Percentiles rank a stretch among this genome's conserved stretches.
Conservation (phyloP, 2,797 vertebrate genomes). For the Sebastes taczanowskii region DNA sequence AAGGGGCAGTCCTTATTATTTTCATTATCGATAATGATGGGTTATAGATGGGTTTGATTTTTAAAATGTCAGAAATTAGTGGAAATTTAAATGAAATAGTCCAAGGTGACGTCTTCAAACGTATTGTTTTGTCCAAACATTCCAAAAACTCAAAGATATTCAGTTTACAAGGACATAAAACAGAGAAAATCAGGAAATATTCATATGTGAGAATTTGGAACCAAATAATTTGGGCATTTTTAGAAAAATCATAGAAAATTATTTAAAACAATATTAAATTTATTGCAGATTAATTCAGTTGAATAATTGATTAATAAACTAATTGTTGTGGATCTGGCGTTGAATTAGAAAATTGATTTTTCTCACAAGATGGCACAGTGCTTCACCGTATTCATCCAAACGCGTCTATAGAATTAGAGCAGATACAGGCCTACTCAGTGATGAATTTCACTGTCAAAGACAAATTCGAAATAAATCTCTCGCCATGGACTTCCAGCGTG, state of each 20-base stretch:
- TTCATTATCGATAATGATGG: neutral
- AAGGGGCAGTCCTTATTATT: neutral
- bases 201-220: neutral
- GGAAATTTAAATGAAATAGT: neutral
- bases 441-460: conserved; percentile 79
- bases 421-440: conserved; percentile 47
- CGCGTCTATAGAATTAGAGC: conserved; percentile 59
- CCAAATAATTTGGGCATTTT: neutral
- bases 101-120: neutral
- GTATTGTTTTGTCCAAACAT: neutral
- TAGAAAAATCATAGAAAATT: neutral
- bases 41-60: neutral
- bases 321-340: neutral
- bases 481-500: conserved; percentile 70
- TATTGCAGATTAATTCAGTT: neutral
- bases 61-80: neutral
- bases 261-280: neutral
- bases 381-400: conserved; percentile 28
- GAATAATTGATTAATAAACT: neutral
- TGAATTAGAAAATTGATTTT: conserved; percentile 6
- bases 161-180: neutral
- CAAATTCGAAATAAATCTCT: conserved; percentile 79
- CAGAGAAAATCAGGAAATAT: neutral
- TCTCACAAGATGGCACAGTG: neutral
- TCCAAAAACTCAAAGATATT: neutral